A percentile compares a stretch with the other conserved stretches of the same genome.
Evolutionary conservation across 1,140 invertebrate species (phyloP).

Genomic region (Mesaphorura yosii): DNA sequence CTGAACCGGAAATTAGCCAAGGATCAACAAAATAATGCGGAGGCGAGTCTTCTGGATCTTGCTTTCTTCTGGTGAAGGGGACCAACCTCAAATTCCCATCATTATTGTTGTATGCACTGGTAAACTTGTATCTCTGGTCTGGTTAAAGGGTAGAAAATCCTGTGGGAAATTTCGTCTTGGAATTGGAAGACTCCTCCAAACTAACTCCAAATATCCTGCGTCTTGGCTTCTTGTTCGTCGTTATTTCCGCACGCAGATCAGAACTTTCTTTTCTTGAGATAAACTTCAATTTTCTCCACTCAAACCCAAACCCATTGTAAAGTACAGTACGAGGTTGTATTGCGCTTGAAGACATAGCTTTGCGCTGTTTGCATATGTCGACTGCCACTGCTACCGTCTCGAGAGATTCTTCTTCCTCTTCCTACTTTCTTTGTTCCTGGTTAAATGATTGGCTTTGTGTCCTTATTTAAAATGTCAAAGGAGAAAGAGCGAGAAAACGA

Average conservation of each 20-base stretch:
- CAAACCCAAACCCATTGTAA: no score
- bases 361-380: no score
- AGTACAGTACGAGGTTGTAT: no score
- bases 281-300: conserved; percentile 18
- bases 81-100: neutral
- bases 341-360: no score
- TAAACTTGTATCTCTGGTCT: neutral
- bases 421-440: no score
- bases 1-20: neutral
- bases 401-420: no score
- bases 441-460: no score
- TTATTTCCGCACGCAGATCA: neutral
- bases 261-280: conserved; percentile 22
- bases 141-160: conserved; percentile 27
- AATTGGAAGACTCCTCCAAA: conserved; percentile 20
- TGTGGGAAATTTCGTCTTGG: conserved; percentile 29
- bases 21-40: neutral
- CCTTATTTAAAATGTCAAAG: no score
- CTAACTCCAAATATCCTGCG: conserved; percentile 15
- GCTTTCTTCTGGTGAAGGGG: neutral
- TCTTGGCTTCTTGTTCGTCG: neutral
- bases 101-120: neutral
- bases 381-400: no score
- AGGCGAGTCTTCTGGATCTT: neutral
- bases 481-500: no score